Percentiles rank a stretch among this genome's conserved stretches.
Evolutionary conservation across 2,888 invertebrate species (phyloP).

Genomic region (Drosophila subquinaria): DNA sequence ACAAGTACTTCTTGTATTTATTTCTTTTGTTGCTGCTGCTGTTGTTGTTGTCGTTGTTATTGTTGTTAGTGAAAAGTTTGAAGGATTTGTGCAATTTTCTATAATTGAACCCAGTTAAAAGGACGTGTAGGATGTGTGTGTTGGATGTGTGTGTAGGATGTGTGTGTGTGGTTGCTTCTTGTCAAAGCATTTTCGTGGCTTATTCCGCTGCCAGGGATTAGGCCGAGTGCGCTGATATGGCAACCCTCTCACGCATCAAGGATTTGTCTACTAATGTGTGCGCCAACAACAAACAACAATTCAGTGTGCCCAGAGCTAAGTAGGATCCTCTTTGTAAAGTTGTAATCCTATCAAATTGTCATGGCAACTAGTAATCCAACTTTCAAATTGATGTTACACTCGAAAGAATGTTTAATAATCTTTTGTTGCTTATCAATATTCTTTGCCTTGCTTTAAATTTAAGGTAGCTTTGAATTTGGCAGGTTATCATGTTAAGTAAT

Average conservation of each 20-base stretch:
- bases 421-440: not conserved
- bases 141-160: slow-evolving; percentile 8
- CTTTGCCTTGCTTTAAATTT: too few species aligned
- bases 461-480: not conserved
- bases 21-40: slow-evolving; percentile 42
- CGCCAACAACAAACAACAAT: slow-evolving; percentile 19
- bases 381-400: not conserved
- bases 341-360: slow-evolving; percentile 5
- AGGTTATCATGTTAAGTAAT: not conserved
- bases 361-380: slow-evolving; percentile 2
- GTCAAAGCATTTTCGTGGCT: slow-evolving; percentile 59
- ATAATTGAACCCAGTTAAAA: slow-evolving; percentile 62
- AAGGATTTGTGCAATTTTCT: slow-evolving; percentile 77
- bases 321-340: slow-evolving; percentile 8
- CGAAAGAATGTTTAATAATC: not conserved
- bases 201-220: slow-evolving; percentile 43
- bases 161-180: slow-evolving; percentile 30
- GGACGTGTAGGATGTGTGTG: too few species aligned
- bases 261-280: slow-evolving; percentile 6
- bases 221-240: slow-evolving; percentile 28
- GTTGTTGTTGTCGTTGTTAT: too few species aligned
- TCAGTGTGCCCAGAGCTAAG: slow-evolving; percentile 12
- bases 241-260: slow-evolving; percentile 41
- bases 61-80: slow-evolving; percentile 54
- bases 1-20: slow-evolving; percentile 24